Conservation (phyloP, 2,797 vertebrate species). For the Lagothrix lagotricha region DNA sequence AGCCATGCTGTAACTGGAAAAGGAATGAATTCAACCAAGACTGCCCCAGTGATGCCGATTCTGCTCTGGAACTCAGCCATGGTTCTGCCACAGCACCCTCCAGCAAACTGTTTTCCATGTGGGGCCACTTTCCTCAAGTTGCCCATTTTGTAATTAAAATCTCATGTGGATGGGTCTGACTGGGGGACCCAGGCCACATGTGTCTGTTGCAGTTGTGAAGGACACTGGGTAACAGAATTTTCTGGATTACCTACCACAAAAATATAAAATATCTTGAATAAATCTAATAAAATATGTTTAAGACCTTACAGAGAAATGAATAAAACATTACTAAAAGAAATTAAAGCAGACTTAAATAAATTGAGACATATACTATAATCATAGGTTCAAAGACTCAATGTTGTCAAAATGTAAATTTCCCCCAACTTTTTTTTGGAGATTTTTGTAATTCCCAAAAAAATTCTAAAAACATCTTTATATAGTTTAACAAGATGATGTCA, state of each 20-base stretch:
- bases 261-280: neutral
- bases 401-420: neutral
- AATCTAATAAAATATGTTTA: neutral
- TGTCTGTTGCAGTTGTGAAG: neutral
- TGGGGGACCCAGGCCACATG: neutral
- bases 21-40: neutral
- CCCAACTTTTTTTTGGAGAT: neutral
- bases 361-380: neutral
- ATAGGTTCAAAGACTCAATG: neutral
- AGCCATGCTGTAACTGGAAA: neutral
- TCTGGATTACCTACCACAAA: neutral
- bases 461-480: neutral
- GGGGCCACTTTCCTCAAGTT: neutral
- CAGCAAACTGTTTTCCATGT: neutral
- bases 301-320: neutral
- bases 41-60: accelerated
- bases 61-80: neutral
- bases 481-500: neutral
- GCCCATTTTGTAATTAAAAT: neutral
- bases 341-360: neutral
- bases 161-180: neutral
- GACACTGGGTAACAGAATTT: neutral
- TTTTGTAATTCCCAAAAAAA: neutral
- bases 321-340: neutral
- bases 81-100: neutral